Evolutionary conservation across 2,113 vertebrate genomes (phyloP).

Genomic region (Bos javanicus): DNA sequence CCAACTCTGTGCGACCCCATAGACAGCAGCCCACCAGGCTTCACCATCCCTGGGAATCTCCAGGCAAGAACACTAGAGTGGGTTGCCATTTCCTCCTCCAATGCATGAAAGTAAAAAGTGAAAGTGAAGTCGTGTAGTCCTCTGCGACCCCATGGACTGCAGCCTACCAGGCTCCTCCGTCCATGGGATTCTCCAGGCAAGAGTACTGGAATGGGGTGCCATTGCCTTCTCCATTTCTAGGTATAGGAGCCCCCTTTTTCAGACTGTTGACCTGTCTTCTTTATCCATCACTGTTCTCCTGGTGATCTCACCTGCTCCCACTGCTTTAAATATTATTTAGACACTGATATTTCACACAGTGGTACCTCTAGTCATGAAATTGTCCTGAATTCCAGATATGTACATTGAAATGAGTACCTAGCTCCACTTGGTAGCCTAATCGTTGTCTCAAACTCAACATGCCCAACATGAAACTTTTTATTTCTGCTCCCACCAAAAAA

Average conservation of each 20-base stretch:
- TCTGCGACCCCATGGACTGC: no score
- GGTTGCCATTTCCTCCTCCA: no score
- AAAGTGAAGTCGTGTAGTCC: no score
- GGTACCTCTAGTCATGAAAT: neutral
- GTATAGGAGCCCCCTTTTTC: neutral
- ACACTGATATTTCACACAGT: neutral
- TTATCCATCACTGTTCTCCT: neutral
- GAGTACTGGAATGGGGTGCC: no score
- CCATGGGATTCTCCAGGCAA: no score
- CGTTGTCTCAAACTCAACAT: neutral
- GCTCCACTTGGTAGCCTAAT: neutral
- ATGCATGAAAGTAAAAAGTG: no score
- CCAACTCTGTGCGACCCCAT: no score
- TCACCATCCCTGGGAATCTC: no score
- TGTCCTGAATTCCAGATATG: neutral
- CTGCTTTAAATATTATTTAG: neutral
- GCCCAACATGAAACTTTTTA: neutral
- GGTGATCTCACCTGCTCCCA: neutral
- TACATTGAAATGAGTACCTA: neutral
- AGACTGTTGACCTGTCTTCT: neutral
- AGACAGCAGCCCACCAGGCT: no score
- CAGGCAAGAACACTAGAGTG: no score
- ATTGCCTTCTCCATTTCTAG: neutral
- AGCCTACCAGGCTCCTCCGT: no score
- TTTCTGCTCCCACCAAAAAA: neutral